These are phyloP conservation scores for Athetis lepigone DNA, from an alignment of 2,888 invertebrate genomes.

Conservation along the genomic window DNA sequence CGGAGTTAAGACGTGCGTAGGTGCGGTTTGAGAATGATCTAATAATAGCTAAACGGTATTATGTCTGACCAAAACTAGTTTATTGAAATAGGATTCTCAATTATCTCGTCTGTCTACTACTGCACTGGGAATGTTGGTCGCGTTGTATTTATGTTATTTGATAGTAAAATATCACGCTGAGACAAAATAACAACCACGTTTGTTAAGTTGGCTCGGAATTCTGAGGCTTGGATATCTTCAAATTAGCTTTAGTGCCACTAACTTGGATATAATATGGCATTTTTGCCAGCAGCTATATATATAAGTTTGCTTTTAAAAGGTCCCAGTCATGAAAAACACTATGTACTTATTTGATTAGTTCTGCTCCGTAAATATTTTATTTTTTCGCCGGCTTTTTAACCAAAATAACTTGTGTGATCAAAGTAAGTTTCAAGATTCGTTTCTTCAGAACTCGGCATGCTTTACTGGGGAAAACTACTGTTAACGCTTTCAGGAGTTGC, in stretches of 20 bases:
- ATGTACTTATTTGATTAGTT: too few species aligned
- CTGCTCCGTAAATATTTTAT: too few species aligned
- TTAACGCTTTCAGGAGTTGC: too few species aligned
- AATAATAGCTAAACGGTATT: constrained; percentile 54
- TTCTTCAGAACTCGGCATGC: too few species aligned
- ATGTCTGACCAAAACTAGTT: constrained; percentile 62
- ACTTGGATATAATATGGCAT: too few species aligned
- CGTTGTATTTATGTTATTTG: constrained; percentile 6
- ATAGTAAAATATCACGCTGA: not conserved
- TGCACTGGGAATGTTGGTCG: constrained; percentile 18
- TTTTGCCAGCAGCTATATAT: not conserved
- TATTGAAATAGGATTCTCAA: constrained; percentile 54
- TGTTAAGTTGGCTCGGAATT: not conserved
- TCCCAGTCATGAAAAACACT: too few species aligned
- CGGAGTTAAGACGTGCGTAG: constrained; percentile 31
- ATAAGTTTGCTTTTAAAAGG: not conserved
- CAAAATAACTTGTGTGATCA: too few species aligned
- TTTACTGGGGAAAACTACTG: too few species aligned
- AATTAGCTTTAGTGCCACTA: too few species aligned
- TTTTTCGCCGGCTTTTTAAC: too few species aligned
- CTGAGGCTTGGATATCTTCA: too few species aligned
- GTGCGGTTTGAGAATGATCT: constrained; percentile 35
- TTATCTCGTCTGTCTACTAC: constrained; percentile 43
- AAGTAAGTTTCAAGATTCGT: too few species aligned
- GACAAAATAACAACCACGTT: not conserved